Evolutionary conservation across 1,140 invertebrate genomes (phyloP), one percentile per base, ranked within the genome.

Genomic region (Microvelia longipes): DNA sequence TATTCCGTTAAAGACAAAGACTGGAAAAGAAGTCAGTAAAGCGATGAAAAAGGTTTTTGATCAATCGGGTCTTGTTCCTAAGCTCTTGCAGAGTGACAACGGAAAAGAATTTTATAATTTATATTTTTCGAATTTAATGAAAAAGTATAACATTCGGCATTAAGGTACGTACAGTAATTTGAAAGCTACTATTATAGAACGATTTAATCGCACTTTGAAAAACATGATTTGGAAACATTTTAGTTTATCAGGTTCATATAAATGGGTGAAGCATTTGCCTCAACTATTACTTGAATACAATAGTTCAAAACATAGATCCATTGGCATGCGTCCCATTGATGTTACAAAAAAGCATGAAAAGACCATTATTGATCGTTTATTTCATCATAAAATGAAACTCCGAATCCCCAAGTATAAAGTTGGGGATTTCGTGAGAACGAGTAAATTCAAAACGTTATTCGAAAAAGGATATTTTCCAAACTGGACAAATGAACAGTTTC

Each of bases 141-240:
- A 5, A 11, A 50, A 50, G 19, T 50, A 50, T 19, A 50, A 50
- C 19, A 50, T 50, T 11, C 72, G 74, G 69, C 76, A 79, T 72
- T 80, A 80, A 71, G 73, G 74, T 0, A 78, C 75, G 25, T 77
- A 77, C 71, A 77, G 70, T 63, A 71, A 75, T 11, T 72, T 74
- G n/a, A 82, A 82, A 77, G 79, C 76, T 19, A 67, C 74, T 1
- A 74, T 81, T 65, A 75, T 77, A 64, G 80, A 82, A 76, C 69
- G 81, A 29, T 79, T 79, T 30, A 78, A 79, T 75, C 69, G 77
- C 63, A 81, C 77, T 50, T 66, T 82, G 30, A 81, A 80, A 76
- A 67, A 66, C 2, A 71, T 66, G 66, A 75, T 82, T 73, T 81
- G 69, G 69, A 75, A 75, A 71, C 72, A 75, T 69, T 80, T 81